Conservation (phyloP, 2,113 vertebrate genomes). For the Oreotragus oreotragus region DNA sequence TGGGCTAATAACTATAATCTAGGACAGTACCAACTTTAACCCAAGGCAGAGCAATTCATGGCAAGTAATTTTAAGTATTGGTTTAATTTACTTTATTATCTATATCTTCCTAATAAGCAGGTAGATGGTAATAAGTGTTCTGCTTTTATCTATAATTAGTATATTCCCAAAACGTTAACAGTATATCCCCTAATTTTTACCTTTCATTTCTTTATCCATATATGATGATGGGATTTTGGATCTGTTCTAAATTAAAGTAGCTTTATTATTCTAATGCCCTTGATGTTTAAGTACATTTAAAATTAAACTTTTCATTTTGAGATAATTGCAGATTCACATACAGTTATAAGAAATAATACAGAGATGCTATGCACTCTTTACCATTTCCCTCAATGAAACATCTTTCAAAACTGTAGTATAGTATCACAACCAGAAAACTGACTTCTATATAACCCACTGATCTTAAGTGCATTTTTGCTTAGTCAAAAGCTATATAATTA, state of each 20-base stretch:
- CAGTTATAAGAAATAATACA: conserved; percentile 10
- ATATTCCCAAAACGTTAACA: neutral
- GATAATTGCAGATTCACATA: neutral
- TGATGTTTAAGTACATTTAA: neutral
- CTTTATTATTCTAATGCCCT: neutral
- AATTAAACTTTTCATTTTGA: conserved; percentile 36
- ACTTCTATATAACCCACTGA: neutral
- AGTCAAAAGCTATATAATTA: neutral
- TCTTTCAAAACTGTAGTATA: neutral
- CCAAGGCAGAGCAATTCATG: neutral
- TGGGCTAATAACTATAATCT: neutral
- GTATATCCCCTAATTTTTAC: conserved; percentile 7
- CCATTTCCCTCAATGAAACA: neutral
- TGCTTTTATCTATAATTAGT: neutral
- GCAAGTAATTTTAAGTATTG: conserved; percentile 17
- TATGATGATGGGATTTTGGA: neutral
- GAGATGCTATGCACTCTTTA: neutral
- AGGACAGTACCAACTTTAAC: neutral
- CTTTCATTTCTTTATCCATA: neutral
- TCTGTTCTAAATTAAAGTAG: conserved; percentile 15
- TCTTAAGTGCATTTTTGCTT: conserved; percentile 21
- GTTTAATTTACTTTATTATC: conserved; percentile 18
- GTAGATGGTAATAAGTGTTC: neutral
- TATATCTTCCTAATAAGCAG: neutral
- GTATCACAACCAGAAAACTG: neutral